Base-by-base conservation (phyloP, 2,797 vertebrate species). In the Mycteria americana region DNA sequence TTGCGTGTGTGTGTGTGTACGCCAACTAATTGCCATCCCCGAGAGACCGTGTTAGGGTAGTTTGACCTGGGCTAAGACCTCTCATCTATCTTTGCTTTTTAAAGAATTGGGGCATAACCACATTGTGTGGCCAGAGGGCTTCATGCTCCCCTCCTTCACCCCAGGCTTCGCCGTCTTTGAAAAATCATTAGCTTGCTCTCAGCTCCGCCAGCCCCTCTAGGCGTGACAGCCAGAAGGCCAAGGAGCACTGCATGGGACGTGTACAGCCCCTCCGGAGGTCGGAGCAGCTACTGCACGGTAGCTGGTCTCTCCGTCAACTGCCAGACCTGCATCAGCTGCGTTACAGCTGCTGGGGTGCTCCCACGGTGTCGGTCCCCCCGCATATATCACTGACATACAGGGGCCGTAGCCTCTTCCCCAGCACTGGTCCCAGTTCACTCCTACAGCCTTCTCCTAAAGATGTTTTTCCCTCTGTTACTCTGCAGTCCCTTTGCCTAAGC, bases 51-150 rank as follows among this genome's bases (percentile, higher is more conserved):
- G 3, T 63, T 76, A 90, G 15, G n/a, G 24, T 60, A 81, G 37
- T 54, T 67, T 95, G 85, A 84, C 91, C 54, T 51, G 53, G 65
- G 16, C 39, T 82, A 83, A 88, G 59, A 59, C 73, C 41, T 88
- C 62, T 88, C 74, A 84, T 69, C 56, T 78, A 0, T 76, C 85
- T 88, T 76, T 62, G 30, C 33, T 90, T 90, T 93, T 67, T 48
- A 67, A 76, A 73, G 73, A 82, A 69, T 1, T 17, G 54, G 31
- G 63, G 19, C 22, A n/a, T 48, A 78, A 86, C 72, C 13, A 62
- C 22, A 6, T 81, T 1, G 1, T 33, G 46, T 57, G 59, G 33
- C 46, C 69, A 69, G 53, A 6, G 35, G 86, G 27, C 57, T 85
- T 78, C 50, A 27, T 3, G 5, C 21, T 43, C 31, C 37, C 24